Evolutionary conservation across 2,797 vertebrate genomes (phyloP).

Genomic region (Malurus leucopterus): DNA sequence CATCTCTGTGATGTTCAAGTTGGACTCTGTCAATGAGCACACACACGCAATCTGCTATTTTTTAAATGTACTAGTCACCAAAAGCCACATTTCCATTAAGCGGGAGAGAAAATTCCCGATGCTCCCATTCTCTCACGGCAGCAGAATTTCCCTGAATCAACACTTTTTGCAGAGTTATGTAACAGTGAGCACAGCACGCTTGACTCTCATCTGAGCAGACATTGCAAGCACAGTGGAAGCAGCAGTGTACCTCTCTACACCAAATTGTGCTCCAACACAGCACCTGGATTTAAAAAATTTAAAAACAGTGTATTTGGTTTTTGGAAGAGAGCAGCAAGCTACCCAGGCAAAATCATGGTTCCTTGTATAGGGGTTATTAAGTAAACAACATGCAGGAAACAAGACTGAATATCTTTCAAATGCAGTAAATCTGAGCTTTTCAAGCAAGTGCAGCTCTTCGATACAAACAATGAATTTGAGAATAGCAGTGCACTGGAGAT

Average conservation of each 20-base stretch:
- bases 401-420: slow-evolving; percentile 1
- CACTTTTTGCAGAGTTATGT: slow-evolving; percentile 13
- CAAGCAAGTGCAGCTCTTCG: neutral
- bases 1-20: neutral
- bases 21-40: neutral
- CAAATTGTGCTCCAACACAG: neutral
- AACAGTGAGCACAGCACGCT: neutral
- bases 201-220: neutral
- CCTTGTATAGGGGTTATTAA: neutral
- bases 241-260: neutral
- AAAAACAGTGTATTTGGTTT: neutral
- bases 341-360: neutral
- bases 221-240: rapidly evolving
- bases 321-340: neutral
- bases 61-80: neutral
- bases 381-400: slow-evolving; percentile 6
- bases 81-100: slow-evolving; percentile 1
- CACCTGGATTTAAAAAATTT: neutral
- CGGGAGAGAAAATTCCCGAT: neutral
- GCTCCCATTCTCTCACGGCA: neutral
- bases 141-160: neutral
- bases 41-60: neutral
- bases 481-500: neutral
- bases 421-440: neutral
- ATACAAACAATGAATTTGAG: neutral